Conservation (phyloP, 2,113 vertebrate species). For the Clarias magur region DNA sequence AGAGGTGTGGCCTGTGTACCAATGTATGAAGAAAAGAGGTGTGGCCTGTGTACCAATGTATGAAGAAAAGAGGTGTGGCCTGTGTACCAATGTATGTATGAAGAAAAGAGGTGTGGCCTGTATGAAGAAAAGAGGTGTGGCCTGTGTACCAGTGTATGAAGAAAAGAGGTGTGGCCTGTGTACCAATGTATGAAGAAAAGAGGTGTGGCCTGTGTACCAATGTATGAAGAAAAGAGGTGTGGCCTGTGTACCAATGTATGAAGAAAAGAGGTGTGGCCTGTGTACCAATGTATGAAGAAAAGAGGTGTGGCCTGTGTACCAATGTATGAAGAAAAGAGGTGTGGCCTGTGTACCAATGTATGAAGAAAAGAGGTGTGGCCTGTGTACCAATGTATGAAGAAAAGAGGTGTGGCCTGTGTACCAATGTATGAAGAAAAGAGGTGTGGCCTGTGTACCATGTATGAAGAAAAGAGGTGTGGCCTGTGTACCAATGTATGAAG, state of each 20-base stretch:
- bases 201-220: background rate
- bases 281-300: background rate
- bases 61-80: background rate
- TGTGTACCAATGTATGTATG: background rate
- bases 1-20: background rate
- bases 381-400: too few species aligned
- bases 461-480: too few species aligned
- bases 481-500: too few species aligned
- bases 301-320: background rate
- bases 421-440: too few species aligned
- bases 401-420: background rate
- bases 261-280: too few species aligned
- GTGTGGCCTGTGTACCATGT: too few species aligned
- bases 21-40: background rate
- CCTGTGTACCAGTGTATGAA: background rate
- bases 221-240: background rate
- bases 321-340: too few species aligned
- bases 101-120: too few species aligned
- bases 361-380: background rate
- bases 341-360: background rate
- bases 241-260: too few species aligned
- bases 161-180: background rate
- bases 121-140: background rate
- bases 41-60: background rate
- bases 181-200: background rate